Conservation (phyloP, 1,140 invertebrate genomes). For the Cotesia chilonis region DNA sequence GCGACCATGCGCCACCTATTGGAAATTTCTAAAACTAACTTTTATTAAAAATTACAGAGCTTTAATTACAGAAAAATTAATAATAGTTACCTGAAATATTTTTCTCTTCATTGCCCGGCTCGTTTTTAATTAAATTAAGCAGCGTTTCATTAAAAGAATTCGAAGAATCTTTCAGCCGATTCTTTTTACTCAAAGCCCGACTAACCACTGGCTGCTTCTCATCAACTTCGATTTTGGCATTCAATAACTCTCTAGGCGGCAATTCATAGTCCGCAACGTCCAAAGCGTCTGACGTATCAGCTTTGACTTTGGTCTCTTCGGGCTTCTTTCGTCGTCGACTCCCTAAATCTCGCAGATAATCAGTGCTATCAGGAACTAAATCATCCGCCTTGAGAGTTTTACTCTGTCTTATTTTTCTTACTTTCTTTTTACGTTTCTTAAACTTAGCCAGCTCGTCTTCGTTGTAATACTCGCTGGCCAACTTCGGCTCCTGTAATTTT, state of each 20-base stretch:
- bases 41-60: no score
- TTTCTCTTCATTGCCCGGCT: slow-evolving; percentile 56
- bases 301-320: slow-evolving; percentile 53
- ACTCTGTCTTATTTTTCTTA: slow-evolving; percentile 65
- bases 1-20: no score
- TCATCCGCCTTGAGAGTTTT: slow-evolving; percentile 70
- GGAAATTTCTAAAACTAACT: no score
- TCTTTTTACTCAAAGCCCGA: slow-evolving; percentile 77
- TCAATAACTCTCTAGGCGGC: slow-evolving; percentile 69
- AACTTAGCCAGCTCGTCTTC: slow-evolving; percentile 83
- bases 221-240: slow-evolving; percentile 76
- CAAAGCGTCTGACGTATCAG: slow-evolving; percentile 46
- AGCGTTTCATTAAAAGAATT: slow-evolving; percentile 60
- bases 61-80: no score
- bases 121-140: slow-evolving; percentile 59
- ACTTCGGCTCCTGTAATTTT: slow-evolving; percentile 70
- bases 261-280: slow-evolving; percentile 51
- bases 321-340: slow-evolving; percentile 61
- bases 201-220: slow-evolving; percentile 81
- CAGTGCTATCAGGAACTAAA: slow-evolving; percentile 60
- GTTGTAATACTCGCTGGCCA: slow-evolving; percentile 91
- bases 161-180: slow-evolving; percentile 75
- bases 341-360: slow-evolving; percentile 67
- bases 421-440: slow-evolving; percentile 93
- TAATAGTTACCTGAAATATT: slow-evolving; percentile 58